phyloP scores from a whole-genome alignment of 2,113 vertebrate genomes.

The Ageneiosus marmoratus region DNA sequence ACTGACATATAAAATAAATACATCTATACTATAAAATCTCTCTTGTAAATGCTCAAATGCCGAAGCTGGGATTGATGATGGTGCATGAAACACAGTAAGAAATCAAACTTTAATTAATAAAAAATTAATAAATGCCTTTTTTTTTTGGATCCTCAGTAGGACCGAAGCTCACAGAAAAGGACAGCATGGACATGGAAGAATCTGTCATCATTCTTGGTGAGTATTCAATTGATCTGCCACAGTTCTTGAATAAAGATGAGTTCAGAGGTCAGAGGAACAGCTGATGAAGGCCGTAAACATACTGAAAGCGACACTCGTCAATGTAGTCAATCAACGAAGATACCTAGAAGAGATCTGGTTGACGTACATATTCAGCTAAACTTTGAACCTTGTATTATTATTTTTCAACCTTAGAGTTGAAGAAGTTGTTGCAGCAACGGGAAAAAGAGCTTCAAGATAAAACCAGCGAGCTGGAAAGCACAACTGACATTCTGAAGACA shows the following conservation, averaged over 20 bases:
- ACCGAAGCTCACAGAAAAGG: neutral
- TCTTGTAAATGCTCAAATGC: neutral
- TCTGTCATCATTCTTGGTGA: constrained; percentile 23
- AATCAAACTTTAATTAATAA: neutral
- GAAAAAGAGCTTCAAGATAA: constrained; percentile 23
- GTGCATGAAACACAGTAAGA: neutral
- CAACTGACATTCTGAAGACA: neutral
- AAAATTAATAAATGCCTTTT: too few relatives aligned
- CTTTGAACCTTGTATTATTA: neutral
- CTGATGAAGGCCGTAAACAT: neutral
- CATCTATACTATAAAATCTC: neutral
- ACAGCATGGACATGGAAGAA: constrained; percentile 9
- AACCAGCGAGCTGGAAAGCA: constrained; percentile 2
- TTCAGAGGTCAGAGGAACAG: neutral
- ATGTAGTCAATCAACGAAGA: neutral
- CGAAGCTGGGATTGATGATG: neutral
- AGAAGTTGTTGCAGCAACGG: constrained; percentile 22
- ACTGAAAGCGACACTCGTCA: neutral
- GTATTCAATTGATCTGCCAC: neutral
- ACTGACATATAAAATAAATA: neutral
- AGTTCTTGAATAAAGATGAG: neutral
- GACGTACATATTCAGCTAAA: too few relatives aligned
- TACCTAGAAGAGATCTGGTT: too few relatives aligned
- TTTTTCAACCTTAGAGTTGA: constrained; percentile 11
- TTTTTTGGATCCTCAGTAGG: neutral